phyloP scores from a whole-genome alignment of 2,113 vertebrate genomes.

The Erythrolamprus reginae region DNA sequence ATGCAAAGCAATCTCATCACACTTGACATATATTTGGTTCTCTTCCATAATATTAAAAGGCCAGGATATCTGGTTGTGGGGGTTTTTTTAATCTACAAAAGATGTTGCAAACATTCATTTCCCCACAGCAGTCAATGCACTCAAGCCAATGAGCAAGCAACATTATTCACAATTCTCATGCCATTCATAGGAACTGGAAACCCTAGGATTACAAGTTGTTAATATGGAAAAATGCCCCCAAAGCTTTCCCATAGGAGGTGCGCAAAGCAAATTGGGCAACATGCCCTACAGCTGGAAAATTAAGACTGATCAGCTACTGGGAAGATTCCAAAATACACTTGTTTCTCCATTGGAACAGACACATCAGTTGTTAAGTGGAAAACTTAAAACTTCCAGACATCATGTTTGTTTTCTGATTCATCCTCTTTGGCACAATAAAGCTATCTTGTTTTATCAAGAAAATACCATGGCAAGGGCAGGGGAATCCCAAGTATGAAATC shows the following conservation, averaged over 20 bases:
- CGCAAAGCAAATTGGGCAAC: slow-evolving; percentile 25
- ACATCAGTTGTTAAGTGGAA: slow-evolving; percentile 32
- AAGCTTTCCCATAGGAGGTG: slow-evolving; percentile 21
- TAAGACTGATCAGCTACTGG: slow-evolving; percentile 50
- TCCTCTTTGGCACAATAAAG: background rate
- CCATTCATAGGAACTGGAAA: background rate
- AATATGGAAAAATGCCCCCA: slow-evolving; percentile 46
- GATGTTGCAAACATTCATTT: accelerated
- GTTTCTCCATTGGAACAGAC: slow-evolving; percentile 39
- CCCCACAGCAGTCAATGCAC: background rate
- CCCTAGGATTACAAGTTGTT: slow-evolving; percentile 36
- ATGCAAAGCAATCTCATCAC: background rate
- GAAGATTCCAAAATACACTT: slow-evolving; percentile 37
- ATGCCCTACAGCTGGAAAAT: slow-evolving; percentile 47
- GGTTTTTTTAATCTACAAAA: background rate
- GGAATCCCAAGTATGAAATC: background rate
- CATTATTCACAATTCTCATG: background rate
- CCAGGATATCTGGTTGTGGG: background rate
- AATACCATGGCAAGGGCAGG: background rate
- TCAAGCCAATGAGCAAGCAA: slow-evolving; percentile 1
- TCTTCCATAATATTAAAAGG: background rate
- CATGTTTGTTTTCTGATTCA: slow-evolving; percentile 33
- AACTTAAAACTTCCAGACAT: slow-evolving; percentile 32
- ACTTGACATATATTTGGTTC: slow-evolving; percentile 32
- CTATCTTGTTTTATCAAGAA: slow-evolving; percentile 6